These are phyloP conservation scores for Temnopleurus reevesii DNA, from an alignment of 53 echinoderm and acorn worm genomes.

Conservation along the genomic window DNA sequence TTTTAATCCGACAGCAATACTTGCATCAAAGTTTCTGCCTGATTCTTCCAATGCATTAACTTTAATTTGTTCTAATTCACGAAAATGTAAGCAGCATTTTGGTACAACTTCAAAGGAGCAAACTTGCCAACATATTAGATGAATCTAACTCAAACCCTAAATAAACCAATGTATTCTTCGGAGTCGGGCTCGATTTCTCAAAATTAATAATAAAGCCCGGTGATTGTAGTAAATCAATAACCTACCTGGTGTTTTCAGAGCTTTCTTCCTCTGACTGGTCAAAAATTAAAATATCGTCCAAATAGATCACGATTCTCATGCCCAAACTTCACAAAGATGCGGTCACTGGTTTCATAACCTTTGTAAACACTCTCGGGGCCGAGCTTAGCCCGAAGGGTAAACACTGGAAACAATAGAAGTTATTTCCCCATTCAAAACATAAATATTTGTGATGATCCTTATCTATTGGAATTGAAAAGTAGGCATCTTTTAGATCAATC, in stretches of 20 bases:
- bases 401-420: neutral
- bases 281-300: constrained; percentile 18
- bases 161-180: neutral
- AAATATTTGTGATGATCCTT: neutral
- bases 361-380: neutral
- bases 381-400: constrained; percentile 5
- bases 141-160: neutral
- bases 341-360: neutral
- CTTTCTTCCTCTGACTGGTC: neutral
- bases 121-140: neutral
- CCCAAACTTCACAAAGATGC: neutral
- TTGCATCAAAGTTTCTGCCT: constrained; percentile 26
- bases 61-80: constrained; percentile 18
- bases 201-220: neutral
- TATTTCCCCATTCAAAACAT: neutral
- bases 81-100: constrained; percentile 9
- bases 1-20: neutral
- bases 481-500: neutral
- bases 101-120: constrained; percentile 43
- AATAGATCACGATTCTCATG: neutral
- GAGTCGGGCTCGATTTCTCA: neutral
- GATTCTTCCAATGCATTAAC: constrained; percentile 17
- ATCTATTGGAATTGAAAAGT: neutral
- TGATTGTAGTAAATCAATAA: neutral
- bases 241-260: neutral